Evolutionary conservation across 2,113 vertebrate species (phyloP).

Genomic region (Indicator indicator): DNA sequence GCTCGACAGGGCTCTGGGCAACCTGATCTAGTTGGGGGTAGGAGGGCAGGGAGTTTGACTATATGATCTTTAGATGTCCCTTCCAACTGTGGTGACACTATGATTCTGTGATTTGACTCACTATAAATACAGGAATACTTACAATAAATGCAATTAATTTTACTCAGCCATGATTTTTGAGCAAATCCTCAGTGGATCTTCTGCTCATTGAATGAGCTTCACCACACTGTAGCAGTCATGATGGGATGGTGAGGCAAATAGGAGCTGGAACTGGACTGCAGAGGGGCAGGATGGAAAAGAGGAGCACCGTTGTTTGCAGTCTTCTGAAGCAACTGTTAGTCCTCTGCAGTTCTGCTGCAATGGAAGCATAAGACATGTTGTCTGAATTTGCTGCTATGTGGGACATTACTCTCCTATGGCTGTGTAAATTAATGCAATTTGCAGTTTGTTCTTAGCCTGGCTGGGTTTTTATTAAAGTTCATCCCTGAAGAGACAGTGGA

Average conservation of each 20-base stretch:
- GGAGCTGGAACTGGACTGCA: background rate
- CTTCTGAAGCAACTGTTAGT: background rate
- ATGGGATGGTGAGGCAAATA: background rate
- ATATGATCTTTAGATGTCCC: too few species aligned
- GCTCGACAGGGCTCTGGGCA: too few species aligned
- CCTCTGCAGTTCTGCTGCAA: background rate
- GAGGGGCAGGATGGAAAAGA: background rate
- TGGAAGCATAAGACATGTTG: background rate
- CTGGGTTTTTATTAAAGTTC: background rate
- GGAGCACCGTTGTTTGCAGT: background rate
- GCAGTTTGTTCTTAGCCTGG: background rate
- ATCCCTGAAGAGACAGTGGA: background rate
- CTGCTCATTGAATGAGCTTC: background rate
- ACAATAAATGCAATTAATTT: background rate
- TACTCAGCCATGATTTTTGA: background rate
- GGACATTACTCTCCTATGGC: fast-evolving
- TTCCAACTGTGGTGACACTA: too few species aligned
- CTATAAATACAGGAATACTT: background rate
- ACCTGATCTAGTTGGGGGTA: too few species aligned
- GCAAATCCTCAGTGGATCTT: background rate
- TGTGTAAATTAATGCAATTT: background rate
- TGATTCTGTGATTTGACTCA: background rate
- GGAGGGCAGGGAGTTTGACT: too few species aligned
- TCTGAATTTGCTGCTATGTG: background rate
- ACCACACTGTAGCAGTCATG: background rate